Evolutionary conservation across 2,113 vertebrate species (phyloP).

Genomic region (Athene noctua): DNA sequence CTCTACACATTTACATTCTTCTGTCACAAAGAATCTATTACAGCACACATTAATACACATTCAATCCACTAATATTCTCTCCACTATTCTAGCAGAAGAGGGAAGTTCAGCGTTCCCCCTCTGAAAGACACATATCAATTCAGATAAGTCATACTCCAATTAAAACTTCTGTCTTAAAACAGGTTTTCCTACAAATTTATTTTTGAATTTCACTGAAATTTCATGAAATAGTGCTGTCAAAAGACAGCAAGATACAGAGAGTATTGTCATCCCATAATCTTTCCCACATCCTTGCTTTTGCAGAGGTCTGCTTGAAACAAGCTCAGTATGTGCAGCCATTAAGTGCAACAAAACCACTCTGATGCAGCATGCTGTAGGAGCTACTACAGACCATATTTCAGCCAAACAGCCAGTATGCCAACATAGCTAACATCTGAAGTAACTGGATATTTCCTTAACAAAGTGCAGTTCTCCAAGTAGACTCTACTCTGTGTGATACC

Average conservation of each 20-base stretch:
- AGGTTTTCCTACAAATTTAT: neutral
- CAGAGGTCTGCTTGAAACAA: neutral
- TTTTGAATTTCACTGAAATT: neutral
- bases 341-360: neutral
- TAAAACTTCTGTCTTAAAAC: neutral
- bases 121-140: neutral
- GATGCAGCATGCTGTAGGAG: rapidly evolving
- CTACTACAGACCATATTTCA: neutral
- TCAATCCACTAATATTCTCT: neutral
- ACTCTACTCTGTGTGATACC: neutral
- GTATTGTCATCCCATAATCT: neutral
- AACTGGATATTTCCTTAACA: neutral
- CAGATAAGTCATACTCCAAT: neutral
- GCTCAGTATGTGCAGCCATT: neutral
- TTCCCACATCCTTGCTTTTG: neutral
- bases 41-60: neutral
- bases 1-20: neutral
- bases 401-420: neutral
- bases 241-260: neutral
- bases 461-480: neutral
- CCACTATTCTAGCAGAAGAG: neutral
- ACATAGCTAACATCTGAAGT: neutral
- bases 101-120: neutral
- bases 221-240: neutral
- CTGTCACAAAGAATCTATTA: neutral